Evolutionary conservation across 1,140 invertebrate genomes (phyloP).

Genomic region (Temnothorax curvispinosus): DNA sequence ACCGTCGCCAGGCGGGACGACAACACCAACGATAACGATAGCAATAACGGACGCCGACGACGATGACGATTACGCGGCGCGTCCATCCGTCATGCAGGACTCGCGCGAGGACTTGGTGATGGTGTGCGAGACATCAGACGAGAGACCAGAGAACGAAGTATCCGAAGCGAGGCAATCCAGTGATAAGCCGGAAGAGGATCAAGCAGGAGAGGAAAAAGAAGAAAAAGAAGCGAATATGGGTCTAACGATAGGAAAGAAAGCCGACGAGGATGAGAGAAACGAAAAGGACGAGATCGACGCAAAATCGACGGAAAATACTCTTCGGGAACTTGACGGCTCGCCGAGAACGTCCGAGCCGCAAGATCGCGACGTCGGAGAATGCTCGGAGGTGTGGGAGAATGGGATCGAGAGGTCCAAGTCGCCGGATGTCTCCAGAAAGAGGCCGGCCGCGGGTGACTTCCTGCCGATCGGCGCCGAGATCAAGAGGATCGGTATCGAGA

Average conservation of each 20-base stretch:
- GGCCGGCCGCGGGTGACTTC: constrained; percentile 75
- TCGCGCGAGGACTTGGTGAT: constrained; percentile 10
- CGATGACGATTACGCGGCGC: background rate
- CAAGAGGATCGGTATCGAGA: constrained; percentile 82
- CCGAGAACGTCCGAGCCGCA: background rate
- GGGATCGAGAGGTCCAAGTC: background rate
- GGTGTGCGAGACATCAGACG: constrained; percentile 16
- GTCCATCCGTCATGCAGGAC: background rate
- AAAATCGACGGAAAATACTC: background rate
- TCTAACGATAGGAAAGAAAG: background rate
- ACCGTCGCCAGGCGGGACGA: background rate
- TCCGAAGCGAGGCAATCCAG: constrained; percentile 9
- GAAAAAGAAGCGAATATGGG: background rate
- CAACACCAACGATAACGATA: background rate
- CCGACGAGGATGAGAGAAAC: background rate
- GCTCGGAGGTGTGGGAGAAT: too few species aligned
- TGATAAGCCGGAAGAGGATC: background rate
- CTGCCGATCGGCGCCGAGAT: constrained; percentile 78
- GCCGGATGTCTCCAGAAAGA: constrained; percentile 66
- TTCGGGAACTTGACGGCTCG: background rate
- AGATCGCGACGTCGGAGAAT: background rate
- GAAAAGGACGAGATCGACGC: background rate
- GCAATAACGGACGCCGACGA: background rate
- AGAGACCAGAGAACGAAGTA: background rate
- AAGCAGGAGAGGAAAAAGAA: background rate